Conservation (phyloP, 1,140 invertebrate species). For the Zophobas morio region DNA sequence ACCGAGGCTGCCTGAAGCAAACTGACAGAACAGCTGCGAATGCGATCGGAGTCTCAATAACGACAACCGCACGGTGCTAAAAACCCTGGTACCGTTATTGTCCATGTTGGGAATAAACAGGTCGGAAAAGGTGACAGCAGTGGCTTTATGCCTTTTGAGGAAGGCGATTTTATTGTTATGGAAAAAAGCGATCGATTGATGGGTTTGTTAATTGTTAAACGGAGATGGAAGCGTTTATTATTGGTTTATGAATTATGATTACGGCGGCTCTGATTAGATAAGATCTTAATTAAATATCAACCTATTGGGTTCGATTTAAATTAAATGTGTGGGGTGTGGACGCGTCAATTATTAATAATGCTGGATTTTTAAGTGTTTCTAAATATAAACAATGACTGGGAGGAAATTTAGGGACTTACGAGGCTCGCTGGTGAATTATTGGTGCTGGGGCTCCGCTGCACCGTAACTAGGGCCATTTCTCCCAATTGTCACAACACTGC, state of each 20-base stretch:
- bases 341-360: too few species aligned
- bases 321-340: background rate
- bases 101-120: constrained; percentile 44
- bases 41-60: constrained; percentile 41
- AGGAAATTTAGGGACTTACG: constrained; percentile 55
- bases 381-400: constrained; percentile 42
- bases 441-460: constrained; percentile 79
- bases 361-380: background rate
- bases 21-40: constrained; percentile 51
- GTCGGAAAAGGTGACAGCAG: constrained; percentile 35
- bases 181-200: constrained; percentile 1
- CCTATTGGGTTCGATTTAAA: background rate
- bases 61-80: constrained; percentile 53
- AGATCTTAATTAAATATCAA: constrained; percentile 23
- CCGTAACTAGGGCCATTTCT: constrained; percentile 79
- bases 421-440: constrained; percentile 78
- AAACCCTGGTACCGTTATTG: constrained; percentile 55
- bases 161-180: background rate
- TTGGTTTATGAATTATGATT: background rate
- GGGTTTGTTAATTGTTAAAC: background rate
- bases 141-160: constrained; percentile 26
- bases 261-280: constrained; percentile 9
- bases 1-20: constrained; percentile 42
- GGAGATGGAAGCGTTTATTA: too few species aligned
- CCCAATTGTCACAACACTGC: background rate